Conservation (phyloP, 2,113 vertebrate species). For the Neolamprologus modestus region DNA sequence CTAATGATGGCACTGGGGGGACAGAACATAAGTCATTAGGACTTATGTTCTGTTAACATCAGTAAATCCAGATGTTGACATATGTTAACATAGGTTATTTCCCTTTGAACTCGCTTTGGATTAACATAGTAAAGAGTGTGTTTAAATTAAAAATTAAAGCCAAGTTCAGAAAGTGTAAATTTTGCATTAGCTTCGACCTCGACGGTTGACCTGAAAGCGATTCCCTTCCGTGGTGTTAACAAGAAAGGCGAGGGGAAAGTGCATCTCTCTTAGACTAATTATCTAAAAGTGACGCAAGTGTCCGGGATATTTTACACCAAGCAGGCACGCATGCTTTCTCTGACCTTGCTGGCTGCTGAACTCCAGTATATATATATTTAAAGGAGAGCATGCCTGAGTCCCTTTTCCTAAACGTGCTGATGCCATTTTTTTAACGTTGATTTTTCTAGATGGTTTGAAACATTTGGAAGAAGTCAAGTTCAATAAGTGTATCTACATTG, state of each 20-base stretch:
- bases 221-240: constrained; percentile 11
- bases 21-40: neutral
- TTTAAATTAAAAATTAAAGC: constrained; percentile 19
- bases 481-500: constrained; percentile 86
- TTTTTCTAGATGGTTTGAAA: constrained; percentile 80
- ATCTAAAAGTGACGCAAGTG: constrained; percentile 45
- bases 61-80: neutral
- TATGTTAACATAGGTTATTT: neutral
- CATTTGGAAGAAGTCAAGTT: constrained; percentile 84
- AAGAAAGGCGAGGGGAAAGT: constrained; percentile 35
- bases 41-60: neutral
- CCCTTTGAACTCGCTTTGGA: neutral
- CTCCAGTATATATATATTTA: neutral
- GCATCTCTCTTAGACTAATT: constrained; percentile 7
- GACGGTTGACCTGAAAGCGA: constrained; percentile 21
- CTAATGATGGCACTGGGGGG: accelerated
- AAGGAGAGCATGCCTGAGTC: neutral
- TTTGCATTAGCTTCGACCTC: constrained; percentile 1
- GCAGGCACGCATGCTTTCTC: neutral
- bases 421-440: neutral
- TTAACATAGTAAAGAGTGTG: neutral
- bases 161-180: constrained; percentile 14
- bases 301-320: constrained; percentile 45
- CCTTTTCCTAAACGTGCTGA: neutral
- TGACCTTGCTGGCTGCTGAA: neutral